Evolutionary conservation across 2,113 vertebrate genomes (phyloP).

Genomic region (Scomber scombrus): DNA sequence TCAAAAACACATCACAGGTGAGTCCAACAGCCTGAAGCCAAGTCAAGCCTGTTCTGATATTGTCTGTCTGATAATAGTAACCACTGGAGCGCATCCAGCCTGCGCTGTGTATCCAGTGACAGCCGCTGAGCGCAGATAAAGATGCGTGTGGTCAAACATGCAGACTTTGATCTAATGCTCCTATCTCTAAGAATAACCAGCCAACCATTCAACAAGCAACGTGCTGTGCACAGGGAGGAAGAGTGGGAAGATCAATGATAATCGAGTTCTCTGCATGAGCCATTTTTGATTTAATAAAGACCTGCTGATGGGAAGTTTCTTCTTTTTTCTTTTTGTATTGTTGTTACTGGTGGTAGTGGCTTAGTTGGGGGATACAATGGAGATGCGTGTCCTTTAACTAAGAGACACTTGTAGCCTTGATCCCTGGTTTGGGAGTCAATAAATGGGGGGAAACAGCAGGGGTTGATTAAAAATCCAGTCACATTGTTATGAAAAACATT

Average conservation of each 20-base stretch:
- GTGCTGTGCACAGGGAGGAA: neutral
- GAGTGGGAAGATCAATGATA: slow-evolving; percentile 63
- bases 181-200: slow-evolving; percentile 23
- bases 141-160: slow-evolving; percentile 43
- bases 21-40: slow-evolving; percentile 1
- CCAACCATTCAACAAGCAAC: slow-evolving; percentile 20
- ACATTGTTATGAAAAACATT: neutral
- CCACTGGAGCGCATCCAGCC: slow-evolving; percentile 7
- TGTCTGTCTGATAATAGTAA: neutral
- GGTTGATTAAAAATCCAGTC: slow-evolving; percentile 35
- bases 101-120: slow-evolving; percentile 10
- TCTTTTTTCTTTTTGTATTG: neutral
- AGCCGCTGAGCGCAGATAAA: slow-evolving; percentile 42
- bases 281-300: slow-evolving; percentile 63
- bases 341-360: neutral
- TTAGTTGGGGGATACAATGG: slow-evolving; percentile 1
- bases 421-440: slow-evolving; percentile 37
- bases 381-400: slow-evolving; percentile 12
- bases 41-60: neutral
- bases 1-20: slow-evolving; percentile 12
- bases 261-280: slow-evolving; percentile 49
- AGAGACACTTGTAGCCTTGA: slow-evolving; percentile 22
- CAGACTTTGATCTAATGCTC: slow-evolving; percentile 39
- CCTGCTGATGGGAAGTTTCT: slow-evolving; percentile 40
- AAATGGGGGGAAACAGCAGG: slow-evolving; percentile 11